These are phyloP conservation scores for Leptinotarsa undecemlineata DNA, from an alignment of 1,140 invertebrate species.

Conservation along the genomic window DNA sequence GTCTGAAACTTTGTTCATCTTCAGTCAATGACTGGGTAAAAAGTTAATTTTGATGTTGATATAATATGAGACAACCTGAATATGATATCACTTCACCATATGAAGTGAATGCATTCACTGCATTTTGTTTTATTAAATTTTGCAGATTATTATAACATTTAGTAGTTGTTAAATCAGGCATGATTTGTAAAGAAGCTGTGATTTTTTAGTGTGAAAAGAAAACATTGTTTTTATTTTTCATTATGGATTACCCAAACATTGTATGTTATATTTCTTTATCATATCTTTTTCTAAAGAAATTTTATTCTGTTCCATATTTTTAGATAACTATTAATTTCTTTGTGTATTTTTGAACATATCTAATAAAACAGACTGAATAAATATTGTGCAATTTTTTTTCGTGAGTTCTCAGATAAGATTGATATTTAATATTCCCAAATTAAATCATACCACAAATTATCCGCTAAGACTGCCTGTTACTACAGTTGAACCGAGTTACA, in stretches of 20 bases:
- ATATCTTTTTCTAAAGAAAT: background rate
- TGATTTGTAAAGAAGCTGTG: conserved; percentile 47
- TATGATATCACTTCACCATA: conserved; percentile 3
- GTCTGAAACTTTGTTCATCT: too few species aligned
- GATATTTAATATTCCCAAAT: too few species aligned
- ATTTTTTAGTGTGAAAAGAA: conserved; percentile 42
- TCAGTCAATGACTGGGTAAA: too few species aligned
- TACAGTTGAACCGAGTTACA: too few species aligned
- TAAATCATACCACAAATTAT: too few species aligned
- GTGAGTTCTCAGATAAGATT: too few species aligned
- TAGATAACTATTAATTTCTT: conserved; percentile 32
- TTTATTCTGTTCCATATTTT: background rate
- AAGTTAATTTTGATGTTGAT: too few species aligned
- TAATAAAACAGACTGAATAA: conserved; percentile 43
- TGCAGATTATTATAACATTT: background rate
- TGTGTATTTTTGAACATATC: conserved; percentile 44
- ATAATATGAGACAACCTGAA: background rate
- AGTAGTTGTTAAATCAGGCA: conserved; percentile 32
- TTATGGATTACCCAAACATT: conserved; percentile 19
- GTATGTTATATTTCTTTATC: conserved; percentile 4
- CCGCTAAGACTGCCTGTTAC: too few species aligned
- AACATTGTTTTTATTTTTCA: conserved; percentile 31
- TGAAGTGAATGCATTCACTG: background rate
- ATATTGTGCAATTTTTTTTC: background rate
- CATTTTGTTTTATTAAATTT: conserved; percentile 11